Evolutionary conservation across 2,797 vertebrate genomes (phyloP), one percentile per base, ranked within the genome.

Genomic region (Lacerta agilis): DNA sequence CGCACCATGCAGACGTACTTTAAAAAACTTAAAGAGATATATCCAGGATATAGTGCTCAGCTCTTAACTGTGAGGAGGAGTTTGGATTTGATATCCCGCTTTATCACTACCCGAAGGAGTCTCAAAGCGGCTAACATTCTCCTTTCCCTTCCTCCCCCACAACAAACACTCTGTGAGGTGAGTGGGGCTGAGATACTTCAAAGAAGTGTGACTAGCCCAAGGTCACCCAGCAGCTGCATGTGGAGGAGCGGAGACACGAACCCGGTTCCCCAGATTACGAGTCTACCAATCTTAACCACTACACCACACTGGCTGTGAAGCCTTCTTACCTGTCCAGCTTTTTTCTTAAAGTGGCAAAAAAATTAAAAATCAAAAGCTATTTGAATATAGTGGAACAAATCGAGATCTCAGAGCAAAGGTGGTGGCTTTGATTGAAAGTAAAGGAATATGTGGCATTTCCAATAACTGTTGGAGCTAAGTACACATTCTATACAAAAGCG

Each of bases 361-460:
- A 20, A 33, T 33, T 33, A 33, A 41, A 36, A 55, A 8, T 33
- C 64, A 23, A 49, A 29, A 49, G 55, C 15, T 45, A 45, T 78
- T 25, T 0, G 0, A 41, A 76, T 88, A 13, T 5, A 13, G 8
- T 9, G 76, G 29, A 78, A 0, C 18, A 80, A 9, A 1, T 0
- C 20, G 79, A 87, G 38, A 17, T 3, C 36, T 72, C 0, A 2
- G 17, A 29, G 33, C 77, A n/a, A 25, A 0, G 77, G 25, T 8
- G 45, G 79, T 72, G 81, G 49, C 64, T 81, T 29, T 0, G 0
- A 55, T 84, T 82, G 43, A 38, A 80, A 78, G 86, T 61, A 5
- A 49, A 41, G 3, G 36, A 58, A 58, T 18, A 49, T 8, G 8
- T 38, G 79, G 81, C 8, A 3, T 5, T 1, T 41, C 6, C 8